Evolutionary conservation across 2,113 vertebrate genomes (phyloP).

Genomic region (Deroptyus accipitrinus): DNA sequence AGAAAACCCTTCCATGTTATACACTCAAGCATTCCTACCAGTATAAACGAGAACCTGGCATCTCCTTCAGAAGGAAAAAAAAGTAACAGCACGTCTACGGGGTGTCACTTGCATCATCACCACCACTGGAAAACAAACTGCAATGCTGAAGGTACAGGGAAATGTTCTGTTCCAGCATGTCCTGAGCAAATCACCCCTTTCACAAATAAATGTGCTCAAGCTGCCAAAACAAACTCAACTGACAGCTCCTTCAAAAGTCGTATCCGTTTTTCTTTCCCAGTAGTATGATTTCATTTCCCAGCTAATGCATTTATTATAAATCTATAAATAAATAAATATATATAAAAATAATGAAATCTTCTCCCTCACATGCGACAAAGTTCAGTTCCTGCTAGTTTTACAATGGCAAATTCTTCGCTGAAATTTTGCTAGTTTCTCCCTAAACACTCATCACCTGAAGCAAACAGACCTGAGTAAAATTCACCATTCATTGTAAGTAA

Average conservation of each 20-base stretch:
- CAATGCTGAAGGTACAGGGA: neutral
- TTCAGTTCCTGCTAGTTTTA: neutral
- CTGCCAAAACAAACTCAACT: neutral
- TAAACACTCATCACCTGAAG: neutral
- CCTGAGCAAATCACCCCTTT: neutral
- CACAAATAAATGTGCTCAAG: neutral
- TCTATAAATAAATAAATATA: neutral
- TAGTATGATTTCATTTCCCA: rapidly evolving
- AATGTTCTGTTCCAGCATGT: neutral
- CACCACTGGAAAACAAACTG: rapidly evolving
- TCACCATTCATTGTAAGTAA: neutral
- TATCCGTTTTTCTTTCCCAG: neutral
- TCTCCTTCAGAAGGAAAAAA: rapidly evolving
- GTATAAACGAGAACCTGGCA: neutral
- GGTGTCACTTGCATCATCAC: neutral
- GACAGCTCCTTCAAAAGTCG: neutral
- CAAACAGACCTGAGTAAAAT: rapidly evolving
- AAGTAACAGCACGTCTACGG: rapidly evolving
- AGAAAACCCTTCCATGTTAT: rapidly evolving
- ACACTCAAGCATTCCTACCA: neutral
- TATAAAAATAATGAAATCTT: neutral
- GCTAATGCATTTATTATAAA: rapidly evolving
- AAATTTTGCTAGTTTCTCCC: neutral
- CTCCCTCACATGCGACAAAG: neutral
- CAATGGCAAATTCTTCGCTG: neutral